Evolutionary conservation across 2,888 invertebrate genomes (phyloP), one percentile per base, ranked within the genome.

Genomic region (Girardia tigrina): DNA sequence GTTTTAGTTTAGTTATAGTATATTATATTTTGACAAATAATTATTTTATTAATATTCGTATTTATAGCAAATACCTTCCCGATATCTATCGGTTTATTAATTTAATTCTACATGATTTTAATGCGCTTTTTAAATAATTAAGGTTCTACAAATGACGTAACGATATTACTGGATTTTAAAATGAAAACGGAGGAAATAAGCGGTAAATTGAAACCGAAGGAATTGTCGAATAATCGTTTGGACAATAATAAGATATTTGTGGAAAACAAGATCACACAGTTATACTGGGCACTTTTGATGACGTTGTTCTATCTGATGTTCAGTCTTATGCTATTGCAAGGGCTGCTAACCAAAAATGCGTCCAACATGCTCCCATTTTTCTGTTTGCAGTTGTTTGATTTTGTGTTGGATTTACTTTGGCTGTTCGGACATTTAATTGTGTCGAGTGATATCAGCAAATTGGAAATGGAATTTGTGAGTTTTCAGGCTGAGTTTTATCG

Each of bases 301-400:
- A 56, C 56, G n/a, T 20, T 56, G n/a, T 56, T 56, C 23, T 56
- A 56, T 56, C 23, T 56, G 23, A 56, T 56, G 56, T 56, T 56
- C 23, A 56, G 56, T 56, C 23, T 56, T 20, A 56, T 56, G 56
- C 56, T 56, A n/a, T 56, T 56, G 23, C 56, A 56, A 56, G 56
- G 56, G 23, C n/a, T 56, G n/a, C n/a, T 56, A 56, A 56, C 56
- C 4, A 56, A 56, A 56, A 56, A 56, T 56, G 56, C 56, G 23
- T 56, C 56, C n/a, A 56, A 56, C 23, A 56, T 56, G 56, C 56
- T 56, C n/a, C 56, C 56, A 56, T 56, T 56, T 56, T 56, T 56
- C 23, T 56, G 56, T 56, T 56, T 56, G 23, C 56, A 56, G n/a
- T 23, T 56, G 23, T 56, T 56, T 56, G 56, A 56, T 56, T 56